Conservation (phyloP, 2,113 vertebrate species). For the Sclerurus mexicanus region DNA sequence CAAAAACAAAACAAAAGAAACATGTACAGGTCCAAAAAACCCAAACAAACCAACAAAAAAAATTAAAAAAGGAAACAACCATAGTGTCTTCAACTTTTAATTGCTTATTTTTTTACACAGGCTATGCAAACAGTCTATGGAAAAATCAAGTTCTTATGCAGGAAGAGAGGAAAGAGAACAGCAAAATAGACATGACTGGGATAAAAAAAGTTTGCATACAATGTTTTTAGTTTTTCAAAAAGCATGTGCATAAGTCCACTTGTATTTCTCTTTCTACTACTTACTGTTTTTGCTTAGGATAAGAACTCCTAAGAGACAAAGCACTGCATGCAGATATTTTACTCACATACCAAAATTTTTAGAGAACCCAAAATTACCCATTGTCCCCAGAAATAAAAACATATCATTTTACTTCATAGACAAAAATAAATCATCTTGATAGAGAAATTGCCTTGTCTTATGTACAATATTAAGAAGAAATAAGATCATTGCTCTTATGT, state of each 20-base stretch:
- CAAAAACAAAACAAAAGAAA: neutral
- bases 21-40: neutral
- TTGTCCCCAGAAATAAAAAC: neutral
- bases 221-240: neutral
- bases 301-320: neutral
- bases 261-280: neutral
- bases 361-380: neutral
- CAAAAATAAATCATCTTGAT: neutral
- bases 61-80: rapidly evolving
- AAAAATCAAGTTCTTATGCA: rapidly evolving
- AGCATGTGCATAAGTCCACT: rapidly evolving
- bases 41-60: neutral
- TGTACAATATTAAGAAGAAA: neutral
- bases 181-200: neutral
- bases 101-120: neutral
- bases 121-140: neutral
- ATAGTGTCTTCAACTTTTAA: neutral
- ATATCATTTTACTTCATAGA: rapidly evolving
- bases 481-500: neutral
- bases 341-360: neutral
- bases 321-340: rapidly evolving
- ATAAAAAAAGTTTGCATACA: neutral
- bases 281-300: neutral
- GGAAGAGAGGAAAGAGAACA: neutral
- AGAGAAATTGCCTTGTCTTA: neutral